Percentiles rank a stretch among this genome's conserved stretches.
phyloP scores from a whole-genome alignment of 2,888 invertebrate species.

The Drosophila stalkeri region DNA sequence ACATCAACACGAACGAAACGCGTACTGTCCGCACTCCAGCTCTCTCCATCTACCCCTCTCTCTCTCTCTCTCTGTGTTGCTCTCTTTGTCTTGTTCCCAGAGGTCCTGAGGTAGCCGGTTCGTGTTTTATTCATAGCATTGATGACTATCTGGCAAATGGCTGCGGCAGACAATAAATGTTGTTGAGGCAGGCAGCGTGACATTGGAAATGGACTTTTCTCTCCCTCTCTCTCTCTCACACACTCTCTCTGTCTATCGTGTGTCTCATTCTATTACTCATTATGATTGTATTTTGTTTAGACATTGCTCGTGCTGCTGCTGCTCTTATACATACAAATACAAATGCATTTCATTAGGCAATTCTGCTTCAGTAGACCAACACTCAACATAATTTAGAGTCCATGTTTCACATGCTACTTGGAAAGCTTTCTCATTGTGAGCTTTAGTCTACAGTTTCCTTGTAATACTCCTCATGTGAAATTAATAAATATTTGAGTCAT shows the following conservation, averaged over 20 bases:
- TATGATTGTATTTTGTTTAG: slow-evolving; percentile 48
- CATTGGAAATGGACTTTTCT: slow-evolving; percentile 36
- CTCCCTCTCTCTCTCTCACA: slow-evolving; percentile 2
- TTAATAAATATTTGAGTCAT: too few relatives aligned
- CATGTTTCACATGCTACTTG: background rate
- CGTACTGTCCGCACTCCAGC: slow-evolving; percentile 17
- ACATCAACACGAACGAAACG: slow-evolving; percentile 56
- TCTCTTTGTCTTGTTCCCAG: slow-evolving; percentile 33
- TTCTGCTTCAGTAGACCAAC: slow-evolving; percentile 24
- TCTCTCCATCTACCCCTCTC: background rate
- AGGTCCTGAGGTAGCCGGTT: slow-evolving; percentile 29
- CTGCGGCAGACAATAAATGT: slow-evolving; percentile 41
- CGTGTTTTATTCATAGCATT: slow-evolving; percentile 57
- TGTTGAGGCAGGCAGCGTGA: slow-evolving; percentile 17
- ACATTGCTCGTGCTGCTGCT: slow-evolving; percentile 22
- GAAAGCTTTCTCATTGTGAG: background rate
- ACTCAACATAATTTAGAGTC: background rate
- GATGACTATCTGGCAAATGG: slow-evolving; percentile 72
- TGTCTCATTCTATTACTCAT: slow-evolving; percentile 52
- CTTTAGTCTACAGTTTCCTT: too few relatives aligned
- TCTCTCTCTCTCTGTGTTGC: background rate
- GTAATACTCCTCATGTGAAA: too few relatives aligned
- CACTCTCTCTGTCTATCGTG: slow-evolving; percentile 17
- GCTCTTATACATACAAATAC: slow-evolving; percentile 60
- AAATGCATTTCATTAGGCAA: slow-evolving; percentile 71